Evolutionary conservation across 1,140 invertebrate species (phyloP), one percentile per base, ranked within the genome.

Genomic region (Stegodyphus mimosarum): DNA sequence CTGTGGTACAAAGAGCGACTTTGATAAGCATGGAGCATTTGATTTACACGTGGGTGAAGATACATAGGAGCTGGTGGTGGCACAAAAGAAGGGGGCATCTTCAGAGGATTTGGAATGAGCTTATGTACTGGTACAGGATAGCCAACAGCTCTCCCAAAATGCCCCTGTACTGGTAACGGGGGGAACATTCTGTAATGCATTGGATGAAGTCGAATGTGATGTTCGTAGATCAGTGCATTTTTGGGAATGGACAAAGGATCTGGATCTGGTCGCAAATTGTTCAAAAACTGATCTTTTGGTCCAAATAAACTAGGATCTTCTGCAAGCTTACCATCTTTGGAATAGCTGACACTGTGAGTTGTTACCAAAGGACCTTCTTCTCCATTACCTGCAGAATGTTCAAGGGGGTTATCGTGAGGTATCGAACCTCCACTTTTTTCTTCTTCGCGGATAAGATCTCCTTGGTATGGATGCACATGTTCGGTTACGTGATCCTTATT

Each of bases 31-130:
- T 69, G 63, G 5, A 84, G 51, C 18, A 84, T 69, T 18, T 84
- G 72, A 48, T 84, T 84, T 17, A 84, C n/a, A n/a, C 69, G 72
- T 5, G 63, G 72, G 49, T 55, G n/a, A 2, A 11, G 63, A 55
- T 75, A 50, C n/a, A 48, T 18, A 49, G 51, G 52, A n/a, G 33
- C 72, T 48, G 17, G 53, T 6, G 63, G 63, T 5, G 72, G 72
- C 1, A 51, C 60, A 6, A 69, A 17, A 53, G 18, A 51, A 18
- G 10, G 18, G 7, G 81, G 81, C 71, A 55, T 66, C 55, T 84
- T 84, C 13, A 84, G 50, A 48, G 81, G 81, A 60, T 84, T 76
- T n/a, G 81, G 81, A 7, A 84, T 84, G 10, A 84, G 60, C 17
- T 84, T 84, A 53, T 49, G 55, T n/a, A 66, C 7, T 13, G 15